Evolutionary conservation across 2,888 invertebrate species (phyloP).

Genomic region (Drosophila merina): DNA sequence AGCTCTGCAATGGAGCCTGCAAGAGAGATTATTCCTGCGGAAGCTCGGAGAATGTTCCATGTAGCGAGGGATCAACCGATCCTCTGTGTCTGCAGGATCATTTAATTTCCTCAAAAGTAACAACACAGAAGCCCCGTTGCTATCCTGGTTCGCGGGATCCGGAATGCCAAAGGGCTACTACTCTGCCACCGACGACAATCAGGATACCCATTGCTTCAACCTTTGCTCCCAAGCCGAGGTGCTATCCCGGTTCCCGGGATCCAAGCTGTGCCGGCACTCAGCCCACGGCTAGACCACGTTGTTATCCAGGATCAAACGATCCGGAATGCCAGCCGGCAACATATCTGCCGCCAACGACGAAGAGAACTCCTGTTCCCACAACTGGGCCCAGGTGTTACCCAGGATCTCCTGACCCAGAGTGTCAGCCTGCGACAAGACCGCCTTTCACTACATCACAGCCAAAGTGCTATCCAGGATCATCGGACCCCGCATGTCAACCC

Average conservation of each 20-base stretch:
- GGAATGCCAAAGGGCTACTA: conserved; percentile 21
- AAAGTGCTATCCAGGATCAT: conserved; percentile 40
- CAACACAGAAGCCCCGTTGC: conserved; percentile 7
- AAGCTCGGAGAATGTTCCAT: conserved; percentile 4
- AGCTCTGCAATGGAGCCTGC: conserved; percentile 82
- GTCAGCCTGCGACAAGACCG: neutral
- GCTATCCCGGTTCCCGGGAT: conserved; percentile 33
- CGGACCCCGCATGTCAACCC: conserved; percentile 61
- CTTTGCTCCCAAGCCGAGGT: conserved; percentile 9
- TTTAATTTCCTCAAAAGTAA: neutral
- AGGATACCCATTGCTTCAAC: conserved; percentile 2
- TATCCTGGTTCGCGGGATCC: conserved; percentile 77
- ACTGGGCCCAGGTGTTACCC: conserved; percentile 33
- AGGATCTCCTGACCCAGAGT: conserved; percentile 64
- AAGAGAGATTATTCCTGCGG: conserved; percentile 67
- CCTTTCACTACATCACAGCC: conserved; percentile 6
- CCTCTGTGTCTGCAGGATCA: conserved; percentile 47
- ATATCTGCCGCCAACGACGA: conserved; percentile 28
- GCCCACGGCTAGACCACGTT: conserved; percentile 43
- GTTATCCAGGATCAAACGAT: conserved; percentile 83
- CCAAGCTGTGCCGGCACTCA: conserved; percentile 12
- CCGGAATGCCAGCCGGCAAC: conserved; percentile 55
- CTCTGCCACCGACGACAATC: conserved; percentile 25
- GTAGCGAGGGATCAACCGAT: conserved; percentile 58
- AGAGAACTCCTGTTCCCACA: conserved; percentile 3